Percentiles rank a stretch among this genome's conserved stretches.
Evolutionary conservation across 2,888 invertebrate species (phyloP).

Genomic region (Plebejus anna): DNA sequence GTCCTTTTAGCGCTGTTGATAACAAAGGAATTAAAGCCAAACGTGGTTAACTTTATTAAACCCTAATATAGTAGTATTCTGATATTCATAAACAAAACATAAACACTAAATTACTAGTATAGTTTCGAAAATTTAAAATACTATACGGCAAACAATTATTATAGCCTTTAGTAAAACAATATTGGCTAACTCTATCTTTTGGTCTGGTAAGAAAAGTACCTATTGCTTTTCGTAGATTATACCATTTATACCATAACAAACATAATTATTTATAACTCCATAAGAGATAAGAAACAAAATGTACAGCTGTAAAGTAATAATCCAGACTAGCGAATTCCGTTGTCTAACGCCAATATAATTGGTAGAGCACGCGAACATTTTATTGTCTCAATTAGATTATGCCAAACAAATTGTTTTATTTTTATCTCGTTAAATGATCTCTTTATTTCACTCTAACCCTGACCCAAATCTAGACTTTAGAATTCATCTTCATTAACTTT

Average conservation of each 20-base stretch:
- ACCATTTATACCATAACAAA: neutral
- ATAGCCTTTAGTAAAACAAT: too few species aligned
- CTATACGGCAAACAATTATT: too few species aligned
- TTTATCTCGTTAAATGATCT: neutral
- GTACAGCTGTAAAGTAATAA: neutral
- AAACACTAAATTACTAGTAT: too few species aligned
- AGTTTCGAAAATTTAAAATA: too few species aligned
- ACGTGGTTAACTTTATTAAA: neutral
- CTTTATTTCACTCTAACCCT: neutral
- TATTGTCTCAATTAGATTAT: slow-evolving; percentile 8
- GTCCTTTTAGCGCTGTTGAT: too few species aligned
- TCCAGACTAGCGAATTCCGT: neutral
- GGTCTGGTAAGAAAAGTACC: too few species aligned
- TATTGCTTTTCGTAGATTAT: neutral
- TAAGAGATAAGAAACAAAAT: neutral
- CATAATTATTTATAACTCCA: neutral
- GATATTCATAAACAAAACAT: too few species aligned
- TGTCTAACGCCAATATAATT: neutral
- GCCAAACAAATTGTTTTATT: neutral
- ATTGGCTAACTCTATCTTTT: too few species aligned
- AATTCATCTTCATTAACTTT: neutral
- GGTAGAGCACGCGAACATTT: neutral
- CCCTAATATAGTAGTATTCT: neutral
- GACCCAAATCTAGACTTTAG: neutral
- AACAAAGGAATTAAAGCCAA: neutral